These are phyloP conservation scores for Agrotis clavis DNA, from an alignment of 2,888 invertebrate genomes.

Conservation along the genomic window DNA sequence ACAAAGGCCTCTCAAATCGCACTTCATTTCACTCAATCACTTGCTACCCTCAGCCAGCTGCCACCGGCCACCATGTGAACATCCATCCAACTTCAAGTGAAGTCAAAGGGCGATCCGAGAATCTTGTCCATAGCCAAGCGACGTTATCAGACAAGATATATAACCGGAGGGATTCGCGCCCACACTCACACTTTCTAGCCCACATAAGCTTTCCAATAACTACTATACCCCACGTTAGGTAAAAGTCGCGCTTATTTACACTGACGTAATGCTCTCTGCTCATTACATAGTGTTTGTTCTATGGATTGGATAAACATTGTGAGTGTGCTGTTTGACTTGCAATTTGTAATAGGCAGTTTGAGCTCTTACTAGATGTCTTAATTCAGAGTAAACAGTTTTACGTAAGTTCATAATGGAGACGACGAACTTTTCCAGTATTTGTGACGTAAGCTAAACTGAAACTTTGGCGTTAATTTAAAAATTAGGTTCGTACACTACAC, in stretches of 20 bases:
- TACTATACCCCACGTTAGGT: constrained; percentile 13
- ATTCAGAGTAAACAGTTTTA: constrained; percentile 2
- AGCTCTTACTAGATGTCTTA: neutral
- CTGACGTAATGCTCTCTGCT: constrained; percentile 22
- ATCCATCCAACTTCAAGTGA: too few relatives aligned
- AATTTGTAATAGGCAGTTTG: constrained; percentile 22
- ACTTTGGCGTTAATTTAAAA: too few relatives aligned
- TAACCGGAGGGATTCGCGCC: neutral
- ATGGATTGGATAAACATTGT: constrained; percentile 10
- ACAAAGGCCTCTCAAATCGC: too few relatives aligned
- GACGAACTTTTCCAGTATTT: too few relatives aligned
- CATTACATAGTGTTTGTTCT: constrained; percentile 32
- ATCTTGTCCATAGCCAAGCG: neutral
- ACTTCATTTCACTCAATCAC: too few relatives aligned
- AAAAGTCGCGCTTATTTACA: constrained; percentile 33
- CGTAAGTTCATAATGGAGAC: neutral
- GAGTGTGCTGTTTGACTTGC: constrained; percentile 41
- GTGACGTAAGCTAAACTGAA: too few relatives aligned
- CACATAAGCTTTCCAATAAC: constrained; percentile 46
- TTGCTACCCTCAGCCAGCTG: too few relatives aligned
- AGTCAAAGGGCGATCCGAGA: too few relatives aligned
- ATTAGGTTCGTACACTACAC: too few relatives aligned
- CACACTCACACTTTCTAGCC: constrained; percentile 20
- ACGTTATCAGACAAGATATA: neutral
- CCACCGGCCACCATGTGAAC: too few relatives aligned